Conservation (phyloP, 2,113 vertebrate species). For the Strix uralensis region DNA sequence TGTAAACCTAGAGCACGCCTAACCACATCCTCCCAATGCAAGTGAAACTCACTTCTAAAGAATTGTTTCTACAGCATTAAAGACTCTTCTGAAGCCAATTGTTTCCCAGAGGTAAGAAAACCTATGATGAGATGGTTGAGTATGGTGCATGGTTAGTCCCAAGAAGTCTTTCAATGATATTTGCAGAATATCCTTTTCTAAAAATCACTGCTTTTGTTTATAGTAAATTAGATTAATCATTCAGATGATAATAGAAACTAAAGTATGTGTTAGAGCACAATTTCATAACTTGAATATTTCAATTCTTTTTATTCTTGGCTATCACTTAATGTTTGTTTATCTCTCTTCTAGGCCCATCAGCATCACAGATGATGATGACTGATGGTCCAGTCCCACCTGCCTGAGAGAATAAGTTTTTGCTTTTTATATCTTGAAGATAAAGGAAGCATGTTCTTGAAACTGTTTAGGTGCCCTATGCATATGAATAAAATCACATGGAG, state of each 20-base stretch:
- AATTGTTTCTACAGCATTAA: neutral
- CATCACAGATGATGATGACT: neutral
- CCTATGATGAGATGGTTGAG: neutral
- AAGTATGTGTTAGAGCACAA: neutral
- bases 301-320: neutral
- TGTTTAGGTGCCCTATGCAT: neutral
- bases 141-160: neutral
- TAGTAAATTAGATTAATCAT: neutral
- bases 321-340: neutral
- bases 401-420: neutral
- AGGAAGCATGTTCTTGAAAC: neutral
- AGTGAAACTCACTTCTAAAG: neutral
- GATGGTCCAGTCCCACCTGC: too few relatives aligned
- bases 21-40: neutral
- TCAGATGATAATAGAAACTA: neutral
- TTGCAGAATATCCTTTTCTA: neutral
- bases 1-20: neutral
- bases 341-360: neutral
- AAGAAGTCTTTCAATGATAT: neutral
- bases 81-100: neutral
- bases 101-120: neutral
- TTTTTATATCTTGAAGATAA: neutral
- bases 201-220: neutral
- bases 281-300: neutral
- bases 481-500: neutral